phyloP scores from a whole-genome alignment of 2,888 invertebrate species.

The Pyralis farinalis region DNA sequence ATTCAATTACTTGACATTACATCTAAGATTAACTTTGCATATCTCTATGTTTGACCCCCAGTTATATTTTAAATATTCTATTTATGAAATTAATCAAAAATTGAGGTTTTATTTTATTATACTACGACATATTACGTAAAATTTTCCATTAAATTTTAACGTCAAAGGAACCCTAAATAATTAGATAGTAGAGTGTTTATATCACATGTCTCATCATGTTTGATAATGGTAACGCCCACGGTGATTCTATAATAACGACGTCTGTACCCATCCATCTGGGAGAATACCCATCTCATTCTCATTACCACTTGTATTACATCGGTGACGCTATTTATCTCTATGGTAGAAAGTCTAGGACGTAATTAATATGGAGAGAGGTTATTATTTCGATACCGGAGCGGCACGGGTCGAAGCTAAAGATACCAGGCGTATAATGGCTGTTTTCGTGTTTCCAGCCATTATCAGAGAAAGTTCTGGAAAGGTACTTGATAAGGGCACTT shows the following conservation, averaged over 20 bases:
- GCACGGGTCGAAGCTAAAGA: conserved; percentile 36
- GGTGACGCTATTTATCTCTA: conserved; percentile 53
- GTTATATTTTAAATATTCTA: too few species aligned
- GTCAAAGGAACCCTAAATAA: too few species aligned
- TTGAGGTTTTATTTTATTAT: too few species aligned
- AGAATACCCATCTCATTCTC: conserved; percentile 51
- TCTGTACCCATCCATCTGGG: conserved; percentile 50
- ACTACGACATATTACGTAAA: too few species aligned
- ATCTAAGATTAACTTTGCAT: too few species aligned
- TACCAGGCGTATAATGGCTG: conserved; percentile 37
- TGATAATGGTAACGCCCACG: conserved; percentile 18
- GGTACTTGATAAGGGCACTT: conserved; percentile 39
- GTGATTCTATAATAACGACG: conserved; percentile 37
- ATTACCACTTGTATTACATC: conserved; percentile 54
- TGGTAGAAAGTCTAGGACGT: conserved; percentile 65
- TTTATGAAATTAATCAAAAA: too few species aligned
- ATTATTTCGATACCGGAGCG: conserved; percentile 57
- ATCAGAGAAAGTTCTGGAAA: conserved; percentile 69
- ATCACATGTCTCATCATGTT: too few species aligned
- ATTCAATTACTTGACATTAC: too few species aligned
- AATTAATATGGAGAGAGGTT: conserved; percentile 74
- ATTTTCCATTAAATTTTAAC: too few species aligned
- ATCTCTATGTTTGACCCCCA: too few species aligned
- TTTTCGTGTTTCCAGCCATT: conserved; percentile 46
- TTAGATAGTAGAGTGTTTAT: too few species aligned